These are phyloP conservation scores for Aplochiton taeniatus DNA, from an alignment of 2,797 vertebrate species.

Conservation along the genomic window DNA sequence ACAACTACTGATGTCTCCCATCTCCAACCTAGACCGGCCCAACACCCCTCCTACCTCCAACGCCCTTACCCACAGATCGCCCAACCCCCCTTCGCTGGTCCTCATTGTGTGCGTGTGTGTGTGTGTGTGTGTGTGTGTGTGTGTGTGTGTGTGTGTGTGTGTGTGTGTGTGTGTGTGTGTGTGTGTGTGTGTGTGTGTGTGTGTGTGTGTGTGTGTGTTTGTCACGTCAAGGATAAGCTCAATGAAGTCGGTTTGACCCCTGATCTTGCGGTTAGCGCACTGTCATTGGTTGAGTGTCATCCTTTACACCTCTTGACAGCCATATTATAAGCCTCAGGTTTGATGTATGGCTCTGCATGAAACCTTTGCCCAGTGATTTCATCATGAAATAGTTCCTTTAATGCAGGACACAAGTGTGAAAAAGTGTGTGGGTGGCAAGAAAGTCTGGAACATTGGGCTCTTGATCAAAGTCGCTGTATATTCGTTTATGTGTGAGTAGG, in stretches of 20 bases:
- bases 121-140: conserved; percentile 4
- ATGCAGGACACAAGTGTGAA: conserved; percentile 29
- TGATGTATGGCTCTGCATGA: not conserved
- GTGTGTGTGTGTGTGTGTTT: not conserved
- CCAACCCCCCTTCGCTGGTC: not conserved
- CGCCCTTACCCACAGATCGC: not conserved
- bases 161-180: no score
- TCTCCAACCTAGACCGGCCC: not conserved
- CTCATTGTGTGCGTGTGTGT: not conserved
- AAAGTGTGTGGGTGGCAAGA: conserved; percentile 27
- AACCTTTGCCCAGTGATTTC: conserved; percentile 25
- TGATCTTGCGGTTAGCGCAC: conserved; percentile 21
- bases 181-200: not conserved
- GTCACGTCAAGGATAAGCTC: not conserved
- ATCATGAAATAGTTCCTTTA: conserved; percentile 33
- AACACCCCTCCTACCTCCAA: not conserved
- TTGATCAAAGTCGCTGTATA: conserved; percentile 32
- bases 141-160: conserved; percentile 8
- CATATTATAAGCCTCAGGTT: not conserved
- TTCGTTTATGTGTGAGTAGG: conserved; percentile 35
- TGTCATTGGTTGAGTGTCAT: conserved; percentile 16
- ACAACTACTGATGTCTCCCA: not conserved
- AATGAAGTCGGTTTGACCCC: not conserved
- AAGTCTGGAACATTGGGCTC: conserved; percentile 9
- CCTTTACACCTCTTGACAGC: conserved; percentile 17